Evolutionary conservation across 2,797 vertebrate genomes (phyloP), one percentile per base, ranked within the genome.

Genomic region (Peromyscus eremicus): DNA sequence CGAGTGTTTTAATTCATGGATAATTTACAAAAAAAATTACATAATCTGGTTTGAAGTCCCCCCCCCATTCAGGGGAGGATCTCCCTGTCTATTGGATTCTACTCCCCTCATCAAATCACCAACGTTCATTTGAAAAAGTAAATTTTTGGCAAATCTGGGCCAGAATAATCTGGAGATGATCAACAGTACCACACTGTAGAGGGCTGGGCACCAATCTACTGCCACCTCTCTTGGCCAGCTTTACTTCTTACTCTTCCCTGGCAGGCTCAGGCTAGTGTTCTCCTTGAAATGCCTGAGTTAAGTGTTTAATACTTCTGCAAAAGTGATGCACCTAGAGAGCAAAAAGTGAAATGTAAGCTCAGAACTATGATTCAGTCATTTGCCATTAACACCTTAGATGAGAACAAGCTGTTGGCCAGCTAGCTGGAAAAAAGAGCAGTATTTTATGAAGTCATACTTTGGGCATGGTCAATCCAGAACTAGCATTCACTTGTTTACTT

Each of bases 311-410:
- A 86, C 49, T 68, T 89, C 21, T 86, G 43, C 88, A 94, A 88
- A 95, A 40, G 49, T 37, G 55, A 37, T 55, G 52, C 40, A 84
- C 21, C 16, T 60, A 34, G 52, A 19, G 29, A 89, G n/a, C 40
- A 3, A 83, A 93, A 79, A 32, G 82, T 68, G 52, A 49, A 96
- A 34, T 57, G 66, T 62, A 43, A 64, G 32, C 34, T 62, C 57
- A 76, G 85, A 92, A 81, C 86, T 83, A n/a, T 86, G 82, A 82
- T 82, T 95, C 17, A 29, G 46, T 76, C 55, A 77, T 77, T 97
- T 88, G 55, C 95, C 84, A 60, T 88, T 90, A 84, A 93, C 76
- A 29, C 70, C 87, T 76, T 55, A 90, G 46, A 66, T 85, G 29
- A 37, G 46, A 85, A 79, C 23, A 79, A 80, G 73, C 14, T 14